Base-by-base conservation (phyloP, 2,797 vertebrate genomes). In the Neosilurus mollespiculum region DNA sequence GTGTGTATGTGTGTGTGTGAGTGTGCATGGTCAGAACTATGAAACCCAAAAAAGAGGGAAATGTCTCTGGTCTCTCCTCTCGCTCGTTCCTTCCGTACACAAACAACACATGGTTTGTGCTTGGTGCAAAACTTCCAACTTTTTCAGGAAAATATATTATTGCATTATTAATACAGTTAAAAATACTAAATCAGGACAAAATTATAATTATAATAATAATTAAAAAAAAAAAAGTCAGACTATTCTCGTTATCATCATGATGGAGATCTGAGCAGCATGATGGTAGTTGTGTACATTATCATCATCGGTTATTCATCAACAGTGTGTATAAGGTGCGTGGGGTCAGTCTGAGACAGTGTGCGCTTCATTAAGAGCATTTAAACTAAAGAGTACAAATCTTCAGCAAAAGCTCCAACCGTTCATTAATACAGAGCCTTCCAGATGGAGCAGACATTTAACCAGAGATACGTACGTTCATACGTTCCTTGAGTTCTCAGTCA, bases 91-190 rank as follows among this genome's bases (percentile, higher is more conserved):
- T 71, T 49, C 78, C 86, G 51, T 73, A 81, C 65, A 85, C 71
- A 78, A 43, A 82, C 30, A 66, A 24, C 72, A 58, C 82, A 66
- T 18, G 71, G 78, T 81, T 87, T 88, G 87, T 88, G 87, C 87
- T 87, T 86, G 87, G 80, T 88, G 84, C 86, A 83, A 84, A 86
- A 66, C 81, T 14, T 87, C 59, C 67, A 61, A 59, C 73, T 77
- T 51, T 26, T 22, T 71, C 67, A 69, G 80, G 78, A 86, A 82
- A 86, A 70, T 78, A 79, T 53, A 9, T 79, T 88, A 87, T 88
- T 88, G 87, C 87, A 88, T 87, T 84, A 72, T 78, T 81, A 86
- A 72, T 82, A 85, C 77, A 67, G 80, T 87, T 56, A 83, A 37
- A 62, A 85, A 81, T 62, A 85, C 72, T 53, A 81, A 81, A 81